Conservation (phyloP, 2,888 invertebrate genomes). For the Tenthredo amoena region DNA sequence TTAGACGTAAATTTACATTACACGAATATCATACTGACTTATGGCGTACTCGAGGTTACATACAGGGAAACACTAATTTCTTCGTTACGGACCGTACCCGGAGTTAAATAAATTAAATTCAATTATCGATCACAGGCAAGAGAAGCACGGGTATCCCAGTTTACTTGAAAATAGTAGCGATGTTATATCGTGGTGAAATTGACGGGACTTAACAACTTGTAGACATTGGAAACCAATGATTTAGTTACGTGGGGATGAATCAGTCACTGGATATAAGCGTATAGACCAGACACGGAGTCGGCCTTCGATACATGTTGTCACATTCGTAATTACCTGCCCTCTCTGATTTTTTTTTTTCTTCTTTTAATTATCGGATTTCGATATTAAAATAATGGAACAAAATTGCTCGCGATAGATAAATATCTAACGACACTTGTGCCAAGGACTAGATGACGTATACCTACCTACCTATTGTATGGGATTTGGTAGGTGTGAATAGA, state of each 20-base stretch:
- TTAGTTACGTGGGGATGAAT: slow-evolving; percentile 16
- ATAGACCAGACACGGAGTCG: neutral
- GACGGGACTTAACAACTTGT: neutral
- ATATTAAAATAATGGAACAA: slow-evolving; percentile 1
- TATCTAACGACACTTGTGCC: neutral
- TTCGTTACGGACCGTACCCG: neutral
- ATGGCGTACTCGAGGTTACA: neutral
- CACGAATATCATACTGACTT: neutral
- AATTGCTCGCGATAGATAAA: neutral
- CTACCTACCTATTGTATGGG: neutral
- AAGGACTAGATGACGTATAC: neutral
- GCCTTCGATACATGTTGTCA: slow-evolving; percentile 11
- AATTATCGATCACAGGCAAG: neutral
- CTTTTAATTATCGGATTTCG: slow-evolving; percentile 3
- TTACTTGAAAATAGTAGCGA: neutral
- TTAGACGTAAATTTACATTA: neutral
- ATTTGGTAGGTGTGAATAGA: neutral
- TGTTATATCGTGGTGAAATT: neutral
- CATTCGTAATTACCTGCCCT: neutral
- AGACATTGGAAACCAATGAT: slow-evolving; percentile 42
- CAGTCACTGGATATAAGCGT: neutral
- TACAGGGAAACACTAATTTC: neutral
- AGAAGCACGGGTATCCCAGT: neutral
- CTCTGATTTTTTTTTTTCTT: neutral
- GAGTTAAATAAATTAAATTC: neutral